Percentiles rank a stretch among this genome's conserved stretches.
Evolutionary conservation across 1,140 invertebrate genomes (phyloP).

Genomic region (Procambarus virginalis): DNA sequence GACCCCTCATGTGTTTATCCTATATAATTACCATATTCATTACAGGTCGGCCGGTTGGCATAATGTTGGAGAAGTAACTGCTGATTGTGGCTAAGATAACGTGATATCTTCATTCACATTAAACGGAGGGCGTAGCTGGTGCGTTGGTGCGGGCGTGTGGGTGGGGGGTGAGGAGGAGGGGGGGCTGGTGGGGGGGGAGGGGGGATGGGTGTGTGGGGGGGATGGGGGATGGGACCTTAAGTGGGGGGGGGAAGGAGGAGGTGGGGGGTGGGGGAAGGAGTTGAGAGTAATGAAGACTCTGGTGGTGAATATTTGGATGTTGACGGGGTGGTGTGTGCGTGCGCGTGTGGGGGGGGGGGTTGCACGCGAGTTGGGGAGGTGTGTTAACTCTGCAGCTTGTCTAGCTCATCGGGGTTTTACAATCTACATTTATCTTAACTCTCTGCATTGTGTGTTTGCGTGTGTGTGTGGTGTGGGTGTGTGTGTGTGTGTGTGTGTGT

Average conservation of each 20-base stretch:
- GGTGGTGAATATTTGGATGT: not conserved
- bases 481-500: no score
- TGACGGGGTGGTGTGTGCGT: not conserved
- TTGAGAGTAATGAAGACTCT: not conserved
- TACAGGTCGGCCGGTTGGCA: slow-evolving; percentile 50
- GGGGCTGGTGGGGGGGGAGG: no score
- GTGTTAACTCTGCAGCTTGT: no score
- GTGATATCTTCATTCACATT: slow-evolving; percentile 64
- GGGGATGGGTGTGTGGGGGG: not conserved
- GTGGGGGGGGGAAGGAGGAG: not conserved
- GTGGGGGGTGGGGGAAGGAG: not conserved
- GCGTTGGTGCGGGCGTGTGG: not conserved
- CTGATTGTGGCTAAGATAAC: slow-evolving; percentile 60
- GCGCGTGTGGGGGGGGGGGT: not conserved
- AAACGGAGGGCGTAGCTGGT: slow-evolving; percentile 50
- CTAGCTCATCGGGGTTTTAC: no score
- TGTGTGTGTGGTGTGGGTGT: no score
- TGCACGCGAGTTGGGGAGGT: no score
- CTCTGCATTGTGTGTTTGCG: no score
- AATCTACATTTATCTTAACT: no score
- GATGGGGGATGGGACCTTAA: not conserved
- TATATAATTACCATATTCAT: slow-evolving; percentile 66
- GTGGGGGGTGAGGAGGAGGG: no score
- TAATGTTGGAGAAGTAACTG: slow-evolving; percentile 62
- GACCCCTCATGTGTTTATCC: slow-evolving; percentile 13